Evolutionary conservation across 2,113 vertebrate genomes (phyloP).

Genomic region (Danionella cerebrum): DNA sequence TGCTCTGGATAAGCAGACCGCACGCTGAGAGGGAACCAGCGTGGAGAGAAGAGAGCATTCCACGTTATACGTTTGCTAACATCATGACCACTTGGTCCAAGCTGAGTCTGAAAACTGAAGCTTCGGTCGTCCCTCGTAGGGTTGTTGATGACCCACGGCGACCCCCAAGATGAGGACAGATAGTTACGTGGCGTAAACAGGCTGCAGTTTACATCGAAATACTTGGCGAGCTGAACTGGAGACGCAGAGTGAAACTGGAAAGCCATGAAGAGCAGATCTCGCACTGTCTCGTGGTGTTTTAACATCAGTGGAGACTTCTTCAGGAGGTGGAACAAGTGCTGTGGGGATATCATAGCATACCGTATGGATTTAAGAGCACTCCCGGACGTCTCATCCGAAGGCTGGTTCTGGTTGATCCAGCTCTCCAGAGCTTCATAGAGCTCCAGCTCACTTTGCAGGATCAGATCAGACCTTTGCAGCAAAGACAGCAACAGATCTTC

Average conservation of each 20-base stretch:
- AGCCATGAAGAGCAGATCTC: conserved; percentile 86
- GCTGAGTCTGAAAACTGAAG: conserved; percentile 91
- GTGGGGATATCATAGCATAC: conserved; percentile 89
- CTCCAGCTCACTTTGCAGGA: conserved; percentile 87
- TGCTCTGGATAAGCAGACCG: conserved; percentile 77
- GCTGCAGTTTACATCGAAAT: conserved; percentile 90
- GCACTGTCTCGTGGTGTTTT: conserved; percentile 69
- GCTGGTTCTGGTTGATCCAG: conserved; percentile 78
- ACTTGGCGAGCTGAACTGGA: conserved; percentile 87
- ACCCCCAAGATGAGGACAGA: conserved; percentile 83
- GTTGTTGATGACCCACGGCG: conserved; percentile 90
- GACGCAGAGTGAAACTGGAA: conserved; percentile 95
- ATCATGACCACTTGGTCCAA: conserved; percentile 87
- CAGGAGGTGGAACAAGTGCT: conserved; percentile 87
- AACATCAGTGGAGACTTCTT: conserved; percentile 75
- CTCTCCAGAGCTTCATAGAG: conserved; percentile 81
- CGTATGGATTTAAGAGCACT: conserved; percentile 76
- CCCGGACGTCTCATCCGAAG: conserved; percentile 61
- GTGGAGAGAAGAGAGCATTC: conserved; percentile 92
- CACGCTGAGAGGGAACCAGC: conserved; percentile 84
- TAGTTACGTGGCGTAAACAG: conserved; percentile 95
- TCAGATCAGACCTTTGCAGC: conserved; percentile 87
- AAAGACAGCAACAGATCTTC: conserved; percentile 81
- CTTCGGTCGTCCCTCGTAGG: conserved; percentile 92
- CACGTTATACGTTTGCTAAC: conserved; percentile 80